A percentile compares a stretch with the other conserved stretches of the same genome.
Evolutionary conservation across 2,888 invertebrate species (phyloP).

Genomic region (Nomada ferruginata): DNA sequence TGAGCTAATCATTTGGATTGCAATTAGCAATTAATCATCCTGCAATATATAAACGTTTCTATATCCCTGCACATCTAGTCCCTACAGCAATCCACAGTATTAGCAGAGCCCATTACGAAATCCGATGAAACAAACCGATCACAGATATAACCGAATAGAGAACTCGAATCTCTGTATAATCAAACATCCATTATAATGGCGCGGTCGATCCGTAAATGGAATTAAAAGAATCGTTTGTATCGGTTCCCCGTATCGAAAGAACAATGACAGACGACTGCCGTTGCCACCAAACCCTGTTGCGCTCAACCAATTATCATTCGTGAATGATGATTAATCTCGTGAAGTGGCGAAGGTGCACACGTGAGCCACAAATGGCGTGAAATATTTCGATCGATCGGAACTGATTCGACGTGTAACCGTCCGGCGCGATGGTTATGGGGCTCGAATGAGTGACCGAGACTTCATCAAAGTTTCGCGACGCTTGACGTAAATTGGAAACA

Average conservation of each 20-base stretch:
- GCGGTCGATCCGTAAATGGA: background rate
- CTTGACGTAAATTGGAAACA: conserved; percentile 30
- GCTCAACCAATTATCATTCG: conserved; percentile 27
- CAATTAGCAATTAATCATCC: too few species aligned
- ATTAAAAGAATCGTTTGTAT: conserved; percentile 37
- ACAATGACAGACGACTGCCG: background rate
- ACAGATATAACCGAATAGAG: background rate
- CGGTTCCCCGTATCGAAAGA: conserved; percentile 25
- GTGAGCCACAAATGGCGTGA: conserved; percentile 33
- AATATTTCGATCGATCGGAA: conserved; percentile 40
- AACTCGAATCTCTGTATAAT: background rate
- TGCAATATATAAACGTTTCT: too few species aligned
- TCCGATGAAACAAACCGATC: conserved; percentile 26
- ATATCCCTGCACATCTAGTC: too few species aligned
- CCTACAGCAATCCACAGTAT: conserved; percentile 12
- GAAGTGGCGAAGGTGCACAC: conserved; percentile 1
- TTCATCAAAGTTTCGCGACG: conserved; percentile 49
- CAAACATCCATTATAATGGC: too few species aligned
- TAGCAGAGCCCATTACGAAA: conserved; percentile 50
- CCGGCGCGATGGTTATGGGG: conserved; percentile 26
- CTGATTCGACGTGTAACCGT: conserved; percentile 34
- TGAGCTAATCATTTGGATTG: too few species aligned
- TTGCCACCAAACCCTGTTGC: background rate
- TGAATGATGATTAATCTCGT: conserved; percentile 34
- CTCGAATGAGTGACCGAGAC: conserved; percentile 29